Base-by-base conservation (phyloP, 1,140 invertebrate species). In the Monochamus saltuarius region DNA sequence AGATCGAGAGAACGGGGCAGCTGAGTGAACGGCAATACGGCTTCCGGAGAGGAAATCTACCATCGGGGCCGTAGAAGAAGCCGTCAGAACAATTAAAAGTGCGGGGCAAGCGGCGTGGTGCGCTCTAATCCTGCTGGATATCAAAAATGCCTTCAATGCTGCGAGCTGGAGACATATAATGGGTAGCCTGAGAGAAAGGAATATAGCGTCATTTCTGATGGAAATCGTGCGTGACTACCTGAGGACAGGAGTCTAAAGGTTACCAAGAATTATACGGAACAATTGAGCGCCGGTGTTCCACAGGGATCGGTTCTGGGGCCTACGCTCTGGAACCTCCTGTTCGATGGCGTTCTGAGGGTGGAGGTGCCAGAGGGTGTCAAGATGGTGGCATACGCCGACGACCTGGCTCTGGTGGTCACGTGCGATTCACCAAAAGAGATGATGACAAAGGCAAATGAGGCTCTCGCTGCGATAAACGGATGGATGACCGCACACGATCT, bases 281-380 rank as follows among this genome's bases (percentile, higher is more conserved):
- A 49, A 7, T n/a, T 4, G n/a, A n/a, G n/a, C n/a, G n/a, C n/a
- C n/a, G 49, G 49, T 17, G 67, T 71, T 0, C 68, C 74, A 3
- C 72, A 78, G 49, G 73, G 73, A 0, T 71, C 66, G 2, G 59
- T 74, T 3, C 51, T 74, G 0, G 72, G 73, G 1, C 73, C 72
- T 0, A 66, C 67, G 10, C 57, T 76, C 0, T 75, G 74, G 74
- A 75, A 74, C 39, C 38, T 66, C 1, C 22, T 62, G 0, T 76
- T 74, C 29, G 70, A 77, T 36, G 59, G 45, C 4, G 19, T 75
- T 0, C 57, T 77, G 8, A 19, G 59, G 1, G 14, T 71, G 19
- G 49, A 70, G 0, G 53, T 72, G 35, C 64, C 66, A 7, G 52
- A 64, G 0, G 52, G 57, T 0, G 37, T 61, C 0, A 42, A 17